A percentile compares a stretch with the other conserved stretches of the same genome.
phyloP scores from a whole-genome alignment of 2,113 vertebrate genomes.

The Cariama cristata region DNA sequence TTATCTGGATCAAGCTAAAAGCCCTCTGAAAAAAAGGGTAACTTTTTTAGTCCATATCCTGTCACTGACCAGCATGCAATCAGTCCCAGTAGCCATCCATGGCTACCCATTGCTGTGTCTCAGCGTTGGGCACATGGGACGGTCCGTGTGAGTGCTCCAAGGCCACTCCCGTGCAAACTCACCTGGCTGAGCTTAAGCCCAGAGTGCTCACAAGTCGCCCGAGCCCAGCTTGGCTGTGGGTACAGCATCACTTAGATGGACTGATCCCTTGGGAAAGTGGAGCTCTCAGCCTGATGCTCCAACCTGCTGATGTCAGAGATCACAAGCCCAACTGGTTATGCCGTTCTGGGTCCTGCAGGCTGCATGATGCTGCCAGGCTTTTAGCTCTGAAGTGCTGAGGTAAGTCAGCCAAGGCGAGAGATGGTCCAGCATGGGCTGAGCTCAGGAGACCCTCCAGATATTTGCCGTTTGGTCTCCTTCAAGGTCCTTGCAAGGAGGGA shows the following conservation, averaged over 20 bases:
- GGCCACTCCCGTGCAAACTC: background rate
- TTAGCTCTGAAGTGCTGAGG: background rate
- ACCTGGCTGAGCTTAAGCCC: background rate
- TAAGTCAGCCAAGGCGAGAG: background rate
- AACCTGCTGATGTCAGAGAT: background rate
- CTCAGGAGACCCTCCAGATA: background rate
- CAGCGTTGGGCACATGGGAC: rapidly evolving
- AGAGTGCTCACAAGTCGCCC: background rate
- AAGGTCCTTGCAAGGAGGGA: background rate
- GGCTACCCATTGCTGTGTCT: background rate
- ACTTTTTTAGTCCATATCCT: background rate
- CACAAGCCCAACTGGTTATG: background rate
- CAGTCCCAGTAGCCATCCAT: background rate
- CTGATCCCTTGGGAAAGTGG: background rate
- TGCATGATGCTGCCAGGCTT: background rate
- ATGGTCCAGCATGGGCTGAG: background rate
- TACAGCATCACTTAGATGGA: background rate
- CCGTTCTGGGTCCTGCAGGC: background rate
- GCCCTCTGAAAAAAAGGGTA: background rate
- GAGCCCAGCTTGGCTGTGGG: background rate
- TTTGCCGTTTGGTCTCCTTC: background rate
- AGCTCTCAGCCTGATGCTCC: background rate
- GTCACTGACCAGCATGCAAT: background rate
- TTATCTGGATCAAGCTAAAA: background rate
- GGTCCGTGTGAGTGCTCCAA: background rate